A percentile compares a stretch with the other conserved stretches of the same genome.
These are phyloP conservation scores for Caenorhabditis sp. DNA, from an alignment of 2,888 invertebrate genomes.

Conservation along the genomic window DNA sequence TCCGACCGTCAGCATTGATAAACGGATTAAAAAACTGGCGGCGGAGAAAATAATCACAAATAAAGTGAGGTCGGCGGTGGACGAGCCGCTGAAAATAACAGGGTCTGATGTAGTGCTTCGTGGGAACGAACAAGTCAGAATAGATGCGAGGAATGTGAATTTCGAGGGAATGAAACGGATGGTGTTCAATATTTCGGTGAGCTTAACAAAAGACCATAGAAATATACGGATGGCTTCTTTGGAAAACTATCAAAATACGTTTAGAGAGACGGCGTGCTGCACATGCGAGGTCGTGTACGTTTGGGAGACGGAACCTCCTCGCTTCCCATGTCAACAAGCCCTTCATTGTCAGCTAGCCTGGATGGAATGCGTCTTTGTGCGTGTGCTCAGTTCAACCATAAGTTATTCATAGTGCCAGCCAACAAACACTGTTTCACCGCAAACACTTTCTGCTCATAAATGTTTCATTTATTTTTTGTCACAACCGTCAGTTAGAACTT, in stretches of 20 bases:
- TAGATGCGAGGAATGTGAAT: slow-evolving; percentile 69
- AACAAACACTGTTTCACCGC: slow-evolving; percentile 71
- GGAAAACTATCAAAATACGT: slow-evolving; percentile 11
- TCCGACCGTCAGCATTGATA: slow-evolving; percentile 74
- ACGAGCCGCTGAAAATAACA: slow-evolving; percentile 70
- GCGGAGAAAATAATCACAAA: slow-evolving; percentile 55
- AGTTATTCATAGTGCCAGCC: slow-evolving; percentile 74
- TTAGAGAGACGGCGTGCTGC: slow-evolving; percentile 63
- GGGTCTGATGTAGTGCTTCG: slow-evolving; percentile 72
- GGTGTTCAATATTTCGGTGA: slow-evolving; percentile 75
- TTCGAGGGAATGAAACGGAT: slow-evolving; percentile 66
- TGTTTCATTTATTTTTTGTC: neutral
- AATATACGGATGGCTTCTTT: too few species aligned
- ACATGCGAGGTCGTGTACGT: slow-evolving; percentile 57
- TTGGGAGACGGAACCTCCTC: slow-evolving; percentile 56
- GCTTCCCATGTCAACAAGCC: slow-evolving; percentile 74
- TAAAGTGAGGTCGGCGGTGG: slow-evolving; percentile 75
- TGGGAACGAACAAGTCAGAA: slow-evolving; percentile 75
- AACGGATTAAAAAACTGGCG: slow-evolving; percentile 68
- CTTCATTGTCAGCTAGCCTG: slow-evolving; percentile 75
- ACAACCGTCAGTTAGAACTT: slow-evolving; percentile 12
- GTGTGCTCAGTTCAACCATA: slow-evolving; percentile 64
- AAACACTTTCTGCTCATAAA: slow-evolving; percentile 41
- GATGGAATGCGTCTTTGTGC: slow-evolving; percentile 77
- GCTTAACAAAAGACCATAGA: too few species aligned